Conservation (phyloP, 2,113 vertebrate species). For the Seriola dumerili region DNA sequence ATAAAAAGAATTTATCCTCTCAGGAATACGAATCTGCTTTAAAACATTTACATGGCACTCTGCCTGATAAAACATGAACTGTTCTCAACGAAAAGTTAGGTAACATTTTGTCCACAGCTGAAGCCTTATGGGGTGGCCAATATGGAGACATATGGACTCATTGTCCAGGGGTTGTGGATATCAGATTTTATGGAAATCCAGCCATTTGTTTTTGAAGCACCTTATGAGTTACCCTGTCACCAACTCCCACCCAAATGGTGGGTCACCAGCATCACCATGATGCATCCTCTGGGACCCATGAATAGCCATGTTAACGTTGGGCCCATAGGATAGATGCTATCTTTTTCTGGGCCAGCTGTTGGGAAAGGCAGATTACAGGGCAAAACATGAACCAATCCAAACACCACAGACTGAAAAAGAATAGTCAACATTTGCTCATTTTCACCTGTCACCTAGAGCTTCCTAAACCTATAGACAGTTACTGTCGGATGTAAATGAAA, state of each 20-base stretch:
- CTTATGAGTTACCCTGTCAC: not conserved
- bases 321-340: not conserved
- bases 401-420: not conserved
- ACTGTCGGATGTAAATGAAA: constrained; percentile 58
- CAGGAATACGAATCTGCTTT: not conserved
- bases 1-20: constrained; percentile 1
- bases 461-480: constrained; percentile 64
- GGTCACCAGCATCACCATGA: not conserved
- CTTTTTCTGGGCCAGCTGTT: not conserved
- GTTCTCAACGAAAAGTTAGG: not conserved
- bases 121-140: not conserved
- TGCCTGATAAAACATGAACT: not conserved
- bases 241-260: not conserved
- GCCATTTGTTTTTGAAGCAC: not conserved
- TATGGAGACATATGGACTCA: not conserved
- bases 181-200: not conserved
- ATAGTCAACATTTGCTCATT: constrained; percentile 57
- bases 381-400: constrained; percentile 8
- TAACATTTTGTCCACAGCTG: not conserved
- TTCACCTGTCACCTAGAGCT: constrained; percentile 66
- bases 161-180: not conserved
- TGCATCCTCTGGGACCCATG: not conserved
- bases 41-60: not conserved
- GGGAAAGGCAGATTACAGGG: not conserved
- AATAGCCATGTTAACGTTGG: not conserved